Base-by-base conservation (phyloP, 2,888 invertebrate genomes). In the Apodemia zela region DNA sequence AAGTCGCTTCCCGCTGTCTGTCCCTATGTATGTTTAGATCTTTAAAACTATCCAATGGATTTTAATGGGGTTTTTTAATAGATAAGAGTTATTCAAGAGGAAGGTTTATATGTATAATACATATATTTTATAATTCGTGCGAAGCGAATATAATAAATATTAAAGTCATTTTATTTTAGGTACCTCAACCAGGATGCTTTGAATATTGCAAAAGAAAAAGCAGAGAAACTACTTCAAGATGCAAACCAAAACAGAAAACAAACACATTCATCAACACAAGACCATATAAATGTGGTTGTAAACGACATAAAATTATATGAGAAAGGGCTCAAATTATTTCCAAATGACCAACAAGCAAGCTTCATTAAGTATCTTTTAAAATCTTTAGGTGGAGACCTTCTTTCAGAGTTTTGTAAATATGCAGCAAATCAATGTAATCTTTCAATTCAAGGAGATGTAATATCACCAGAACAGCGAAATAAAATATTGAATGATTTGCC, bases 301-400 rank as follows among this genome's bases (percentile, higher is more conserved):
- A 94, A 94, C 68, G 96, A 97, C 75, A 93, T 97, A 42, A 93
- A 96, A 72, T 86, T 97, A 45, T 97, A 96, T 81, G 96, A 96
- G 72, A 97, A 96, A 78, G 97, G 97, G 0, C 86, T 96, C 3
- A 95, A 94, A 70, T 79, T 85, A 64, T 90, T 96, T 17, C 89
- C 95, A 0, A 76, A 85, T 59, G 94, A 94, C 66, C 91, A 94
- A 29, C 97, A 97, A 82, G 68, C 86, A 0, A 94, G 94, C 67
- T 89, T 98, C 70, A 92, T 94, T 0, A 97, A 97, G 82, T 97
- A 98, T 87, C 88, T 98, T 57, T 84, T 98, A 38, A 97, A 97
- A 84, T 95, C 97, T 0, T 86, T 97, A 59, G 97, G 97, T 59
- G 93, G 95, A 35, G 98, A 98, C 76, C 93, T 97, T 65, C 93